Evolutionary conservation across 2,888 invertebrate species (phyloP).

Genomic region (Pseudococcus jackbeardsleyi): DNA sequence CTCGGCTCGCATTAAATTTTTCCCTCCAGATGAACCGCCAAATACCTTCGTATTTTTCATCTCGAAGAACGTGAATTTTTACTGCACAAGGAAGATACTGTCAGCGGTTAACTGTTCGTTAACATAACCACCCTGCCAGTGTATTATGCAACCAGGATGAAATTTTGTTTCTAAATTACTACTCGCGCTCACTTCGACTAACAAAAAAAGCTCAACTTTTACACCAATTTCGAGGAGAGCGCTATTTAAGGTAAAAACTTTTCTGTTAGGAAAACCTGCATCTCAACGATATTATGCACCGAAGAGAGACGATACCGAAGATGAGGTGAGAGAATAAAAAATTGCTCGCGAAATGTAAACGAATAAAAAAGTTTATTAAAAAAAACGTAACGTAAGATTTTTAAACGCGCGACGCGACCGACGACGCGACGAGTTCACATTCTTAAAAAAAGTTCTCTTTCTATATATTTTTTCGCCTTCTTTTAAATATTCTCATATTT

Average conservation of each 20-base stretch:
- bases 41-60: not conserved
- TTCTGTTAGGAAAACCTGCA: not conserved
- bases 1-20: too few species aligned
- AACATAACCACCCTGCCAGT: not conserved
- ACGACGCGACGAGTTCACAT: constrained; percentile 28
- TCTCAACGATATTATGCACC: constrained; percentile 2
- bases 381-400: constrained; percentile 30
- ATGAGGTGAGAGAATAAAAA: not conserved
- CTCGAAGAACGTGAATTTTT: not conserved
- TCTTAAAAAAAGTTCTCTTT: not conserved
- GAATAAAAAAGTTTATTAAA: constrained; percentile 38
- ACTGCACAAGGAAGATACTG: not conserved
- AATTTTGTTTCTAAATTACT: not conserved
- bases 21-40: not conserved
- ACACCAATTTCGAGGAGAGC: not conserved
- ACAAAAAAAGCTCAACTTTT: constrained; percentile 9
- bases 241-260: not conserved
- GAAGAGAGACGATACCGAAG: not conserved
- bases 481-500: constrained; percentile 46
- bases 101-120: not conserved
- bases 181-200: not conserved
- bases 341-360: constrained; percentile 5
- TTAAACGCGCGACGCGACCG: not conserved
- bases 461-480: constrained; percentile 15
- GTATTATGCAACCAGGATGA: not conserved